A percentile compares a stretch with the other conserved stretches of the same genome.
phyloP scores from a whole-genome alignment of 2,113 vertebrate genomes.

The crab-eating macaque (Macaca fascicularis) region T2T-MFA8v1.1 NC_088392.1:12206501-12207000 shows the following conservation, averaged over 20 bases:
- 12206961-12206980: background rate
- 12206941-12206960: background rate
- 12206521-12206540: rapidly evolving
- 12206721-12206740: background rate
- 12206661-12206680: background rate
- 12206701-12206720: background rate
- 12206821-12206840: background rate
- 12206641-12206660: background rate
- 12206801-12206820: conserved; percentile 14
- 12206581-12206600: background rate
- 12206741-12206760: conserved; percentile 40
- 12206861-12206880: background rate
- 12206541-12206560: rapidly evolving
- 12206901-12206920: background rate
- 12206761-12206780: background rate
- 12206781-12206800: background rate
- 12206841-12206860: background rate
- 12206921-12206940: background rate
- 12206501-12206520: rapidly evolving
- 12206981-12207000: background rate
- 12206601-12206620: background rate
- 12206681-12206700: background rate
- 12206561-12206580: rapidly evolving
- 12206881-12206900: background rate
- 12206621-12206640: background rate